Evolutionary conservation across 2,113 vertebrate genomes (phyloP).

Genomic region (Setophaga petechia): DNA sequence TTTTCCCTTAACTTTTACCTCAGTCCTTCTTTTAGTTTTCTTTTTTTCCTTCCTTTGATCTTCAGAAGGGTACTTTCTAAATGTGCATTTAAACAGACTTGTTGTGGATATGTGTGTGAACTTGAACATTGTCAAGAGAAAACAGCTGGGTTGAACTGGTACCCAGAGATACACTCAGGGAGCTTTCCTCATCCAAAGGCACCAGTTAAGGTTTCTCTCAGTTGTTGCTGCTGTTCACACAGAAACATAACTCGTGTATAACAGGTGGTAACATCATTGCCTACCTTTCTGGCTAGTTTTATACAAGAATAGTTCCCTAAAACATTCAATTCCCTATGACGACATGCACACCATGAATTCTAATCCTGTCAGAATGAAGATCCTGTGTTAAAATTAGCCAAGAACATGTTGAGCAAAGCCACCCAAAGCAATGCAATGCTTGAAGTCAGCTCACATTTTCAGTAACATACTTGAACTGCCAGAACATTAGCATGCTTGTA

Average conservation of each 20-base stretch:
- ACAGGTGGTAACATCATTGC: neutral
- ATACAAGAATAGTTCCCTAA: neutral
- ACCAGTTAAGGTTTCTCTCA: neutral
- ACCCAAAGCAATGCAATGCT: neutral
- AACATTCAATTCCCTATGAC: neutral
- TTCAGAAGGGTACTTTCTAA: neutral
- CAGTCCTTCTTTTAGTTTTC: neutral
- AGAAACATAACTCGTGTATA: neutral
- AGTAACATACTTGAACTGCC: neutral
- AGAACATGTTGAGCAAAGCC: neutral
- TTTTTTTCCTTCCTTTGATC: neutral
- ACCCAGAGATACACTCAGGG: accelerated
- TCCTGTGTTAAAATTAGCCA: neutral
- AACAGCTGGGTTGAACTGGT: neutral
- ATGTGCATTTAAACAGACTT: neutral
- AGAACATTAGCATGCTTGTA: neutral
- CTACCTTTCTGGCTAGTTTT: neutral
- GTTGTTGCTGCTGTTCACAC: neutral
- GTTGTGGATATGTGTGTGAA: neutral
- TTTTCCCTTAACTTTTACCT: neutral
- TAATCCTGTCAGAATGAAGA: neutral
- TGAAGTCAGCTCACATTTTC: neutral
- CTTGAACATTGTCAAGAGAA: neutral
- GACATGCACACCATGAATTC: neutral
- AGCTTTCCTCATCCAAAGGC: neutral